These are phyloP conservation scores for Drosophila borborema DNA, from an alignment of 2,888 invertebrate species.

Conservation along the genomic window DNA sequence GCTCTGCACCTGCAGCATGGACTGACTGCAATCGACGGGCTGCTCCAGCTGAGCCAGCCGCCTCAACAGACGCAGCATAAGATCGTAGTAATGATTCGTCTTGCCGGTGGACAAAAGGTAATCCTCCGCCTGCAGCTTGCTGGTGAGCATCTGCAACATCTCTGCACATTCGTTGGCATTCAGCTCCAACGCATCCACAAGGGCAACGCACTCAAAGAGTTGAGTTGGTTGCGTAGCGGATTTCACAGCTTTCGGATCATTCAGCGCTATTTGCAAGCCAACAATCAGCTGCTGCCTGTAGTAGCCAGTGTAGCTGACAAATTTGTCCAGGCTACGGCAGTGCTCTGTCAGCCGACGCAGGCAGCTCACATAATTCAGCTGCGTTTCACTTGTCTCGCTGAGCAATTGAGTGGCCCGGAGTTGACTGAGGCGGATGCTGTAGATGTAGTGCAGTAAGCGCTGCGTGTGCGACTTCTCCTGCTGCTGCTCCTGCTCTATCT, in stretches of 20 bases:
- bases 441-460: constrained; percentile 82
- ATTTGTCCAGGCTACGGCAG: constrained; percentile 64
- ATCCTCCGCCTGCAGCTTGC: constrained; percentile 75
- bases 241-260: not conserved
- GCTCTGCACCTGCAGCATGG: constrained; percentile 84
- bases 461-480: constrained; percentile 56
- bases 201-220: constrained; percentile 68
- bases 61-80: constrained; percentile 86
- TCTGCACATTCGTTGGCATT: constrained; percentile 73
- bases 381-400: constrained; percentile 56
- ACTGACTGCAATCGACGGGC: constrained; percentile 74
- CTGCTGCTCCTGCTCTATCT: constrained; percentile 24
- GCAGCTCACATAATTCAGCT: constrained; percentile 75
- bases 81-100: constrained; percentile 86
- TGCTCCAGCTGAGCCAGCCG: constrained; percentile 85
- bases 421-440: constrained; percentile 73
- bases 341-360: constrained; percentile 73
- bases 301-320: constrained; percentile 69
- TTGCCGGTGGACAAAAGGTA: constrained; percentile 75
- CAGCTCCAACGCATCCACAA: constrained; percentile 79
- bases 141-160: constrained; percentile 81
- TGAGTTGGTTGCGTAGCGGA: constrained; percentile 34
- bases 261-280: constrained; percentile 71
- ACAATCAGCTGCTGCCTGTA: constrained; percentile 82
- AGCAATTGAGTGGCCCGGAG: constrained; percentile 74